Percentiles rank a stretch among this genome's conserved stretches.
Conservation (phyloP, 2,113 vertebrate genomes). For the Serilophus lunatus region DNA sequence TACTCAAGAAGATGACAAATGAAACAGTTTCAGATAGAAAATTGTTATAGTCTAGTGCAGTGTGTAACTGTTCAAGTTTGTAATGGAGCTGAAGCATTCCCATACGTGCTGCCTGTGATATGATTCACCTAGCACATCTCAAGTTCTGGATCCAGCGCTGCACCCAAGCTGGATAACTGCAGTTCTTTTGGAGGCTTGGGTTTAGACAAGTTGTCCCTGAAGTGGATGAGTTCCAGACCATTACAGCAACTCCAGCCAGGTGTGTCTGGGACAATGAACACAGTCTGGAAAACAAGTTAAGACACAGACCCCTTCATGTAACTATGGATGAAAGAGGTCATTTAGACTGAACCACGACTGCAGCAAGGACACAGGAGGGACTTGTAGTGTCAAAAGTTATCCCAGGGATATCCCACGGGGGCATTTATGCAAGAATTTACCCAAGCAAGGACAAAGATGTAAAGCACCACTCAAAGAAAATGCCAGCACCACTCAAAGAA, state of each 20-base stretch:
- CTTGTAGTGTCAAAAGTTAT: not conserved
- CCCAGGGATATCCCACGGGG: not conserved
- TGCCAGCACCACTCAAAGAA: too few relatives aligned
- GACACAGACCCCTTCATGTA: not conserved
- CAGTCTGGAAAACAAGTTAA: not conserved
- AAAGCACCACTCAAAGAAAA: not conserved
- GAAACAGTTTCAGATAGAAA: constrained; percentile 13
- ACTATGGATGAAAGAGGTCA: not conserved
- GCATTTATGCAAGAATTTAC: not conserved
- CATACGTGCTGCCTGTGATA: not conserved
- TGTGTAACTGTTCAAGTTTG: not conserved
- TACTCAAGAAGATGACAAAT: not conserved
- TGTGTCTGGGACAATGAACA: not conserved
- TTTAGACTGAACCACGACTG: not conserved
- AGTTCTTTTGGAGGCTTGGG: not conserved
- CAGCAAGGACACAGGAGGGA: not conserved
- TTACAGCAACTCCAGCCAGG: not conserved
- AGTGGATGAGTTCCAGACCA: not conserved
- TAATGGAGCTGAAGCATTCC: not conserved
- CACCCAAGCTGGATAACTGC: not conserved
- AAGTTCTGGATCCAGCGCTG: not conserved
- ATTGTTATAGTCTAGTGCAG: not conserved
- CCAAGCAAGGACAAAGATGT: not conserved
- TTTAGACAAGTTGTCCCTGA: not conserved
- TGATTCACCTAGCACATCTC: not conserved